Base-by-base conservation (phyloP, 2,113 vertebrate genomes). In the Bombycilla garrulus region DNA sequence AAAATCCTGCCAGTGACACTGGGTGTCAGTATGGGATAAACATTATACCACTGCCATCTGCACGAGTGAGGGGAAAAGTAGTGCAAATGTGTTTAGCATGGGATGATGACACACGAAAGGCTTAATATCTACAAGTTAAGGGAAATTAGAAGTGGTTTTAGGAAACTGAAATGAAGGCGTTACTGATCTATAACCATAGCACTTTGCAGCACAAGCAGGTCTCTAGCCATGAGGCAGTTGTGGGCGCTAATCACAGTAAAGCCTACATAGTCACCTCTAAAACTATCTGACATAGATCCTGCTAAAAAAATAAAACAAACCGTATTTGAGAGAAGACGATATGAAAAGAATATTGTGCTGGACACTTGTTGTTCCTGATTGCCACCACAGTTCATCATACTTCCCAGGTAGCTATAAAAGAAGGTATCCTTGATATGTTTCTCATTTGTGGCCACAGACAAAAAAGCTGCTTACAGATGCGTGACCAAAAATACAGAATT, bases 271-370 rank as follows among this genome's bases (percentile, higher is more conserved):
- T 9, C 14, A 74, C 11, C 6, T 42, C 35, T 44, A 51, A 85
- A 69, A 31, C 6, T 24, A 12, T 51, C 33, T 76, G 45, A 36
- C 19, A 17, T 18, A 7, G 21, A 58, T 70, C 24, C 38, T 64
- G 19, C 8, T 6, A 16, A 62, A 50, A 48, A 33, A 51, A 6
- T 3, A 5, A 0, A 0, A n/a, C n/a, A 38, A 38, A 12, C 38
- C 12, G 5, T 26, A 56, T 69, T 48, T 60, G 67, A 33, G n/a
- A 83, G 24, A 66, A 60, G 14, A 74, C 2, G 38, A 26, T 22
- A 28, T 11, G 9, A 50, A 57, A 42, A 73, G 5, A 35, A 53
- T 57, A 36, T 40, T 48, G 22, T 57, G 12, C n/a, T 48, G 28
- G 8, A 44, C 28, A 40, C n/a, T 36, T 23, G 2, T 15, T 67